A percentile compares a stretch with the other conserved stretches of the same genome.
Conservation (phyloP, 2,888 invertebrate genomes). For the Creontiades dilutus region DNA sequence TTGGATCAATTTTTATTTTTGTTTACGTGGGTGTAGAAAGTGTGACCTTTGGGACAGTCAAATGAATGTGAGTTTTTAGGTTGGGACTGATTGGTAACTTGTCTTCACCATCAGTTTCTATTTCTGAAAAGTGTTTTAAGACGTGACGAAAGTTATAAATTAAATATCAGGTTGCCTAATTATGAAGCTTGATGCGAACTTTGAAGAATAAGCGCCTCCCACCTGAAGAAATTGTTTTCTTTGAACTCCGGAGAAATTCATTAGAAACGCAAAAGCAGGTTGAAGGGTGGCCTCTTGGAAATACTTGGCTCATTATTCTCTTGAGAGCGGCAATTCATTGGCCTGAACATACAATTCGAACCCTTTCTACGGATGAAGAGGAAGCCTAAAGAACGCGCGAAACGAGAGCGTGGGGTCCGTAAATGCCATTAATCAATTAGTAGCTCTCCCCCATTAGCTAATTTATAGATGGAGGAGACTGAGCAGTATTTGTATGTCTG, state of each 20-base stretch:
- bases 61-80: no score
- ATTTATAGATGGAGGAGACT: not conserved
- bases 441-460: not conserved
- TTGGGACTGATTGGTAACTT: no score
- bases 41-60: no score
- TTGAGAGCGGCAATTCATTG: not conserved
- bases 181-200: no score
- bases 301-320: constrained; percentile 25
- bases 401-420: not conserved
- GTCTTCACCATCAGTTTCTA: no score
- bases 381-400: not conserved
- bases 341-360: not conserved
- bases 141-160: no score
- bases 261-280: not conserved
- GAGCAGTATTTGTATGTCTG: no score
- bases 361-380: not conserved
- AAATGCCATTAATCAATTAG: not conserved
- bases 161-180: no score
- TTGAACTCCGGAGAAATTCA: not conserved
- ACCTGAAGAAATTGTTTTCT: not conserved
- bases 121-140: no score
- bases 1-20: no score
- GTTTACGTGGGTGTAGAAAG: no score
- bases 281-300: not conserved
- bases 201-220: not conserved